These are phyloP conservation scores for Hemibagrus wyckioides DNA, from an alignment of 2,113 vertebrate genomes.

Conservation along the genomic window DNA sequence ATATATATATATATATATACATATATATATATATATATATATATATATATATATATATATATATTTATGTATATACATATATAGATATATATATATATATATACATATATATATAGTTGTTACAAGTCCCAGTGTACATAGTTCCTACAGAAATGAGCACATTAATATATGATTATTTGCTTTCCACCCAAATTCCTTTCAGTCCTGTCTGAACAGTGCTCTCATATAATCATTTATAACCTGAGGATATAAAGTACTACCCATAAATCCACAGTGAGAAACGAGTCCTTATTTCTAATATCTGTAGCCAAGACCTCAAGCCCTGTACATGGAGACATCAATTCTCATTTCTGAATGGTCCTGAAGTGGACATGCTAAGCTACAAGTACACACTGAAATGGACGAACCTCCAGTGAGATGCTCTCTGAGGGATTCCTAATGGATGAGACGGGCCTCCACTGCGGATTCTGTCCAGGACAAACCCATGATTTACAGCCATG, in stretches of 20 bases:
- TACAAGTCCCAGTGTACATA: background rate
- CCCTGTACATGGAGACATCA: background rate
- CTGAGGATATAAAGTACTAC: background rate
- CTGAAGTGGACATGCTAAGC: conserved; percentile 29
- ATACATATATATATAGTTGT: background rate
- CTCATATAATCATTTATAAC: background rate
- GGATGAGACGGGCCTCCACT: conserved; percentile 18
- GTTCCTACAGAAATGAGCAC: background rate
- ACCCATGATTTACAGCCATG: conserved; percentile 13
- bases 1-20: too few species aligned
- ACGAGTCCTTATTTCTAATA: background rate
- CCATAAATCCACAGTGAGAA: background rate
- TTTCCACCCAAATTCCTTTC: too few species aligned
- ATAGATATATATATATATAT: too few species aligned
- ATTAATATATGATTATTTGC: background rate
- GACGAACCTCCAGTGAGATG: conserved; percentile 11
- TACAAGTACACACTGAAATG: conserved; percentile 31
- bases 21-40: too few species aligned
- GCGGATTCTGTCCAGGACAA: background rate
- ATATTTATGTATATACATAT: too few species aligned
- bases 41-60: too few species aligned
- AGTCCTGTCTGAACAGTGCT: background rate
- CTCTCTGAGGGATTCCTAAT: conserved; percentile 43
- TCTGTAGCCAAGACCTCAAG: background rate
- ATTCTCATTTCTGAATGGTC: background rate